A percentile compares a stretch with the other conserved stretches of the same genome.
These are phyloP conservation scores for Ophioninae sp. DNA, from an alignment of 2,888 invertebrate genomes.

Conservation along the genomic window DNA sequence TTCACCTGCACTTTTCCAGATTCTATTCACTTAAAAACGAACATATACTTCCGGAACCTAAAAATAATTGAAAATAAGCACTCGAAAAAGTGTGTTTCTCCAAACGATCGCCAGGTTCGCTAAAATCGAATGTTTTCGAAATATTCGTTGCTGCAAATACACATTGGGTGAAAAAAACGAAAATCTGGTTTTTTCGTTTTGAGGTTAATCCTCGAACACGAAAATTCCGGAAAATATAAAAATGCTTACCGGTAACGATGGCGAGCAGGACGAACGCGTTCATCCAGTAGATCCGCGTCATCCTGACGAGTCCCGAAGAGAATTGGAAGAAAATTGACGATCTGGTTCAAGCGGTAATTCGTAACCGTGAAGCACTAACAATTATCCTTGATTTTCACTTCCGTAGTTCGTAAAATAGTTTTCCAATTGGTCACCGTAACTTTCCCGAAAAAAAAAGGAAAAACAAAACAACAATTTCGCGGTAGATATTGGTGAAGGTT, in stretches of 20 bases:
- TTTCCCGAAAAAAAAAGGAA: conserved; percentile 10
- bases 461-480: conserved; percentile 9
- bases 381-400: neutral
- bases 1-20: too few relatives aligned
- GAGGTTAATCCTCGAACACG: neutral
- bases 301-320: conserved; percentile 54
- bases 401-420: neutral
- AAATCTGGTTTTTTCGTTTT: too few relatives aligned
- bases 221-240: neutral
- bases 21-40: too few relatives aligned
- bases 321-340: neutral
- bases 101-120: neutral
- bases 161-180: too few relatives aligned
- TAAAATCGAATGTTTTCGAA: too few relatives aligned
- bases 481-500: neutral
- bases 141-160: too few relatives aligned
- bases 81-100: neutral
- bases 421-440: neutral
- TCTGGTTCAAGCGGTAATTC: neutral
- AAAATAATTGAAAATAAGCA: neutral
- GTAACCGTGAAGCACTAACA: neutral
- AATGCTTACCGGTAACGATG: conserved; percentile 72
- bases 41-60: too few relatives aligned
- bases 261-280: conserved; percentile 68
- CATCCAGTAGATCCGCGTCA: conserved; percentile 75